These are phyloP conservation scores for Periophthalmus modestus DNA, from an alignment of 2,113 vertebrate genomes.

Conservation along the genomic window DNA sequence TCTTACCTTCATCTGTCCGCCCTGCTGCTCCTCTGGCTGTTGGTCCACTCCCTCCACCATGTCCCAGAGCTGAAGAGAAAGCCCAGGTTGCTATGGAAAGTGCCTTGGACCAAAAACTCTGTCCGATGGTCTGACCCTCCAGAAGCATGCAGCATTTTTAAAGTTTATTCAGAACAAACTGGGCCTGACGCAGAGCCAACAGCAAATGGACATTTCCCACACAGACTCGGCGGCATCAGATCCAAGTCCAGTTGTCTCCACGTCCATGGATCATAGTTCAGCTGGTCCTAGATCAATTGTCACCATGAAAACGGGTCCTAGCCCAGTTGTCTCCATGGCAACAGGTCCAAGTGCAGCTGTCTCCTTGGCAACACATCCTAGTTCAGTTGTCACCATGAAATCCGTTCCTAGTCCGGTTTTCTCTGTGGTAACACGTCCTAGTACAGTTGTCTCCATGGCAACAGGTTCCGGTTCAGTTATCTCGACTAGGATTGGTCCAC, in stretches of 20 bases:
- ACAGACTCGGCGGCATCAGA: not conserved
- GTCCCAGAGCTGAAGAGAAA: not conserved
- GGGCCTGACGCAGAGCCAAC: slow-evolving; percentile 42
- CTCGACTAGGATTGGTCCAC: no score
- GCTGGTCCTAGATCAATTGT: slow-evolving; percentile 57
- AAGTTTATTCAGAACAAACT: slow-evolving; percentile 39
- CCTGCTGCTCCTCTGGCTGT: not conserved
- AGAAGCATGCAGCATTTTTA: not conserved
- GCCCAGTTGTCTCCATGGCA: slow-evolving; percentile 28
- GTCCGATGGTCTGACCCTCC: not conserved
- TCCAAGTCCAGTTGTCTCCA: not conserved
- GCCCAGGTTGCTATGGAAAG: slow-evolving; percentile 7
- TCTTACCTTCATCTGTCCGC: not conserved
- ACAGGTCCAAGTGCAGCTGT: not conserved
- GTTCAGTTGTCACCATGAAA: not conserved
- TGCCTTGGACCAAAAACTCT: not conserved
- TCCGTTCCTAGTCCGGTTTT: not conserved
- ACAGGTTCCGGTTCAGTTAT: not conserved
- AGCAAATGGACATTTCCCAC: not conserved
- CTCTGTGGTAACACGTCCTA: not conserved
- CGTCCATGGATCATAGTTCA: slow-evolving; percentile 63
- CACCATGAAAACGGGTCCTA: slow-evolving; percentile 53
- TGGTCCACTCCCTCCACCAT: not conserved
- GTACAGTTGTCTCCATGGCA: not conserved
- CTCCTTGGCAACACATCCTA: not conserved